Base-by-base conservation (phyloP, 2,888 invertebrate species). In the Ennomos fuscantarius region DNA sequence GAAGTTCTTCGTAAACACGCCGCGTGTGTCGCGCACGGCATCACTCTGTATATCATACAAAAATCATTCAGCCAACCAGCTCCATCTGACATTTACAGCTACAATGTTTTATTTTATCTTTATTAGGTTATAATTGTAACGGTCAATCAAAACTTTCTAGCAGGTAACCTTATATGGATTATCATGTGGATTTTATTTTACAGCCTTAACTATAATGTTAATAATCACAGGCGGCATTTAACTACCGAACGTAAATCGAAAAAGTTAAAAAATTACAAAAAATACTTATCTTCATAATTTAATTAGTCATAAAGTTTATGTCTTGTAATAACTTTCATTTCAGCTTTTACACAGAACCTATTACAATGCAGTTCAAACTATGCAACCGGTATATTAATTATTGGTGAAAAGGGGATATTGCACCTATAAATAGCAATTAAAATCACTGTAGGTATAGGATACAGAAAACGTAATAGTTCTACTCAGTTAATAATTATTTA, bases 1-100 rank as follows among this genome's bases (percentile, higher is more conserved):
- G 79, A 94, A 89, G 78, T 93, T 94, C 81, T 92, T 94, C 40
- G 92, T 76, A 61, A 75, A 83, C 8, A 84, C 72, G 1, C 84
- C 88, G 41, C 87, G 77, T 8, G 76, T 64, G 49, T 86, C 82
- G 0, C 81, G 79, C 0, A 61, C 69, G 6, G 63, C 71, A 65
- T 86, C 82, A 40, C 72, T 78, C 89, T 88, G 76, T 55, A 56
- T 15, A 11, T 34, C 9, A 55, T 40, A 53, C 41, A 54, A 53
- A 48, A 60, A 42, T 1, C 9, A 37, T 1, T 40, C 33, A 24
- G 9, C 9, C 39, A 39, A 37, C n/a, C n/a, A 43, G 31, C 5
- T 31, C 36, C 11, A 3, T 36, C 13, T 8, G 9, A 44, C 15
- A 36, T 47, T 37, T 43, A 54, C 47, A 42, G 54, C 47, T 54